These are phyloP conservation scores for Choloepus hoffmanni DNA, from an alignment of 2,113 vertebrate species.

Conservation along the genomic window DNA sequence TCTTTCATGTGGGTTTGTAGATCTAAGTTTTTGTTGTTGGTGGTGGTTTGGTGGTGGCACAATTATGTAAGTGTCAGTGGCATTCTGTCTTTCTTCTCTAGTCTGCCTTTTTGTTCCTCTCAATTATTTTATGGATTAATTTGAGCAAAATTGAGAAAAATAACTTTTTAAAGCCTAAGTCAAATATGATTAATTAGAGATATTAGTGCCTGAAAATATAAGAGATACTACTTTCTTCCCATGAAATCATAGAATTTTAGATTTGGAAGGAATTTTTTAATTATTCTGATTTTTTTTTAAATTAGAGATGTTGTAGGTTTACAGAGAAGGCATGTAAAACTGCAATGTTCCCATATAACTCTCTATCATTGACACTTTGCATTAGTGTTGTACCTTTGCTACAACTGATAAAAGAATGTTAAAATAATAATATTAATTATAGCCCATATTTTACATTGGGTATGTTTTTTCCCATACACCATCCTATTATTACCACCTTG, in stretches of 20 bases:
- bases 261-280: not conserved
- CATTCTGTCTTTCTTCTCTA: not conserved
- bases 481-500: no score
- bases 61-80: not conserved
- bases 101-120: not conserved
- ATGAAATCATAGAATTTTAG: not conserved
- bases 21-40: not conserved
- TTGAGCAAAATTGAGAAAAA: constrained; percentile 19
- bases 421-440: no score
- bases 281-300: not conserved
- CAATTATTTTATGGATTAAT: not conserved
- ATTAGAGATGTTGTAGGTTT: no score
- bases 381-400: no score
- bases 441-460: no score
- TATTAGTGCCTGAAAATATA: not conserved
- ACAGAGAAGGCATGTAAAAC: no score
- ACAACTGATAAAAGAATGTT: no score
- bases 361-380: no score
- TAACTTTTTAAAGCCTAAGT: not conserved
- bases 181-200: not conserved
- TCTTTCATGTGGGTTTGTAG: not conserved
- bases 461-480: no score
- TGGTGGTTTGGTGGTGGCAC: not conserved
- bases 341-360: no score
- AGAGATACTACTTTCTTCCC: not conserved